Evolutionary conservation across 2,113 vertebrate genomes (phyloP).

Genomic region (Tiliqua scincoides): DNA sequence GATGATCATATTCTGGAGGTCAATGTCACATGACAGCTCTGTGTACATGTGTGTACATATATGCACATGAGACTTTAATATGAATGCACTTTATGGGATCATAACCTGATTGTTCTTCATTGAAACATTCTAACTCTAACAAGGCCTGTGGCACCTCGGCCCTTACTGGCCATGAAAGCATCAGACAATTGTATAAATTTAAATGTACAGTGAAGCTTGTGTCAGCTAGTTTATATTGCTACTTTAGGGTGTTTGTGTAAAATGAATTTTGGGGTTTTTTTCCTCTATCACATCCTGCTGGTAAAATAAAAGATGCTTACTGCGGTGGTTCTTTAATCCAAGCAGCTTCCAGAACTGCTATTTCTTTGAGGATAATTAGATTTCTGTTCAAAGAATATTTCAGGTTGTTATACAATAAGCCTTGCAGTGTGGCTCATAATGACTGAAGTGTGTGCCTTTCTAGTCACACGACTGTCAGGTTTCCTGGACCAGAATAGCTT

Average conservation of each 20-base stretch:
- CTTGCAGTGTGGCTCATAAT: constrained; percentile 9
- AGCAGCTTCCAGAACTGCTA: neutral
- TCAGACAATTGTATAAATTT: constrained; percentile 71
- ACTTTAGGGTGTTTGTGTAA: constrained; percentile 54
- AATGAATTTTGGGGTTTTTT: constrained; percentile 37
- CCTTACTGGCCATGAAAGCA: constrained; percentile 57
- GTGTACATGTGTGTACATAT: neutral
- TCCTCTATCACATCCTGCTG: constrained; percentile 44
- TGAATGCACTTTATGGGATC: constrained; percentile 70
- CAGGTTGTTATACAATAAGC: constrained; percentile 28
- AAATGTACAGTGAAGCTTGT: constrained; percentile 66
- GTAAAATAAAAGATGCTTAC: neutral
- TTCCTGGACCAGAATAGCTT: constrained; percentile 24
- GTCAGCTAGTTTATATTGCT: constrained; percentile 62
- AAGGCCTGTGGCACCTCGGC: constrained; percentile 50
- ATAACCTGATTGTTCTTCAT: constrained; percentile 57
- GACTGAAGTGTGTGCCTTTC: constrained; percentile 45
- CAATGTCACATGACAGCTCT: constrained; percentile 89
- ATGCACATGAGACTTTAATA: constrained; percentile 50
- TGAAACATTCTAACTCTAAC: constrained; percentile 53
- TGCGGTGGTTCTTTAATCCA: neutral
- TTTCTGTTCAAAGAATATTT: constrained; percentile 26
- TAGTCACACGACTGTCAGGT: constrained; percentile 36
- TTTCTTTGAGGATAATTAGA: neutral
- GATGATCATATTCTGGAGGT: constrained; percentile 96